Base-by-base conservation (phyloP, 2,113 vertebrate species). In the Tetrax tetrax region DNA sequence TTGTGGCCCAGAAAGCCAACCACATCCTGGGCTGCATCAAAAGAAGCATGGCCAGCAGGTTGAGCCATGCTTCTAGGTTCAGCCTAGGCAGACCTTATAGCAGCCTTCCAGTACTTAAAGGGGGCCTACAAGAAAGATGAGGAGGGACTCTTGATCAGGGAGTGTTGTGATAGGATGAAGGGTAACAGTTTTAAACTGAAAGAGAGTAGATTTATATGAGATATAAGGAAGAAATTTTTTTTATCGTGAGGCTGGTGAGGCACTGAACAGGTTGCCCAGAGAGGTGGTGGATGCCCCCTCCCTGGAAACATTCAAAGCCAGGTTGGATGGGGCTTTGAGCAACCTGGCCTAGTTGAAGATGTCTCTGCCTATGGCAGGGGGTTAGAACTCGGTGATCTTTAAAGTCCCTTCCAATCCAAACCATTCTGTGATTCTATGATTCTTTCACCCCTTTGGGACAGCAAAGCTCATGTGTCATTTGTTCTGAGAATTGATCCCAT, bases 261-360 rank as follows among this genome's bases (percentile, higher is more conserved):
- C 41, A 41, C 13, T 53, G 14, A 14, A 14, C 28, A 14, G 28
- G 33, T 53, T 53, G 21, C 25, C 25, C 27, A 33, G 43, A 9
- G 45, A 14, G 7, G 31, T 1, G 21, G 37, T n/a, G 25, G 13
- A 4, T 43, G 35, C 16, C 5, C 19, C 9, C 0, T 41, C 21
- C 33, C 13, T 53, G 64, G 21, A 35, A 10, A 5, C 14, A 27
- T 60, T 45, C 54, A 43, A 70, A 31, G 33, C 47, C 31, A 43
- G 20, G 25, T 1, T 78, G 56, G 45, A 45, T 13, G 56, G 5
- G 14, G 27, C 64, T 54, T 27, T 54, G 74, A 45, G 65, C 14
- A 63, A 19, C 27, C 18, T 79, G 37, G 8, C 18, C 14, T 61
- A 17, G 64, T 53, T 27, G 47, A 25, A 61, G 19, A 5, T 15